Evolutionary conservation across 2,113 vertebrate species (phyloP).

Genomic region (Salvelinus alpinus): DNA sequence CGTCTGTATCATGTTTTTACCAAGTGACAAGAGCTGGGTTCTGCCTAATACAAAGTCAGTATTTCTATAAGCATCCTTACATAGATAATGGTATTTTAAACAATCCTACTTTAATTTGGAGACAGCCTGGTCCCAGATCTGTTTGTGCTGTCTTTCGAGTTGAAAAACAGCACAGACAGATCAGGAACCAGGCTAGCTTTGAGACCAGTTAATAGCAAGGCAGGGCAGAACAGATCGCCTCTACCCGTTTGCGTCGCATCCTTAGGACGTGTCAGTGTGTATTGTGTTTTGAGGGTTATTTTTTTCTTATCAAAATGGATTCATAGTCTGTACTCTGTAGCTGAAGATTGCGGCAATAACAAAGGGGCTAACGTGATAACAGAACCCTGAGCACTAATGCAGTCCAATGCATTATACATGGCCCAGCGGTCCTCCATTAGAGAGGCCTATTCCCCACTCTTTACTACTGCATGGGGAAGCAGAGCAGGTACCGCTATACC

Average conservation of each 20-base stretch:
- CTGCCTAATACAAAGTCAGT: neutral
- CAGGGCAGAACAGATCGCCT: neutral
- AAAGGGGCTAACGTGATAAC: conserved; percentile 19
- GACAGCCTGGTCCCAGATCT: too few species aligned
- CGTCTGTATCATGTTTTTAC: neutral
- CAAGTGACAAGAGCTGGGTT: neutral
- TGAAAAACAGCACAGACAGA: too few species aligned
- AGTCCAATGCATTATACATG: conserved; percentile 50
- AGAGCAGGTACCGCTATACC: neutral
- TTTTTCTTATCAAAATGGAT: neutral
- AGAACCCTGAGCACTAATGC: conserved; percentile 45
- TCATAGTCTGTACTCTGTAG: neutral
- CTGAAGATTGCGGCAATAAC: neutral
- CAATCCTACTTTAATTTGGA: too few species aligned
- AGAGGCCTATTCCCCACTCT: neutral
- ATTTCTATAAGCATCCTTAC: neutral
- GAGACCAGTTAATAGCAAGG: neutral
- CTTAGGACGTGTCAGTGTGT: neutral
- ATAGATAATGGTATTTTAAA: neutral
- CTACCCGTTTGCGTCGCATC: neutral
- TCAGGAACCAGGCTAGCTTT: neutral
- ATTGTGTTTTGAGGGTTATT: neutral
- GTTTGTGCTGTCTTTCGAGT: too few species aligned
- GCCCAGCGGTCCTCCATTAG: conserved; percentile 35
- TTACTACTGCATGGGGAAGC: neutral